A percentile compares a stretch with the other conserved stretches of the same genome.
phyloP scores from a whole-genome alignment of 2,888 invertebrate genomes.

The Pasiphila rectangulata region DNA sequence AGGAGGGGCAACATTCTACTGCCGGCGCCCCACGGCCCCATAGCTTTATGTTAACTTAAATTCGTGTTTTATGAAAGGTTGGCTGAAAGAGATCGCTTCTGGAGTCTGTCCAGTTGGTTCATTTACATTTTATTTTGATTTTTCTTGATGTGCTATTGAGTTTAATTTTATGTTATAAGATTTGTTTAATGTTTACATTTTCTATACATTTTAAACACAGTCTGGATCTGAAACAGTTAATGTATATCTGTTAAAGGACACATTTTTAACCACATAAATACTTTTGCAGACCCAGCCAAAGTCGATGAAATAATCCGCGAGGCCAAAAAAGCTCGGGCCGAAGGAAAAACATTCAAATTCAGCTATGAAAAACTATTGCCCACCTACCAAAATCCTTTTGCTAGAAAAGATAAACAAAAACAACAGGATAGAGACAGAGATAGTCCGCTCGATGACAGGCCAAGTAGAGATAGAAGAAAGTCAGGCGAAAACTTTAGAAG shows the following conservation, averaged over 20 bases:
- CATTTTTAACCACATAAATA: background rate
- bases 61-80: too few species aligned
- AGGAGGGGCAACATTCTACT: too few species aligned
- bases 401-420: slow-evolving; percentile 49
- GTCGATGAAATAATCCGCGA: slow-evolving; percentile 69
- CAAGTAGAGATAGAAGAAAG: slow-evolving; percentile 39
- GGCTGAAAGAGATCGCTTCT: background rate
- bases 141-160: background rate
- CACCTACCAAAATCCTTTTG: slow-evolving; percentile 72
- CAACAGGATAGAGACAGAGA: slow-evolving; percentile 33
- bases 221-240: too few species aligned
- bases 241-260: too few species aligned
- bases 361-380: slow-evolving; percentile 69
- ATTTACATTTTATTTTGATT: background rate
- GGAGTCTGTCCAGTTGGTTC: background rate
- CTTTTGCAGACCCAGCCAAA: slow-evolving; percentile 65
- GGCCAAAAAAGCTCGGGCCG: slow-evolving; percentile 67
- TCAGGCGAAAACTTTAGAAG: slow-evolving; percentile 35
- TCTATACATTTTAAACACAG: too few species aligned
- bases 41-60: background rate
- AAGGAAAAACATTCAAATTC: slow-evolving; percentile 69
- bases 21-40: too few species aligned
- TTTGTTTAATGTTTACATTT: background rate
- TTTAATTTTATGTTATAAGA: background rate
- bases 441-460: slow-evolving; percentile 30